These are phyloP conservation scores for Trissolcus japonicus DNA, from an alignment of 2,888 invertebrate genomes.

Conservation along the genomic window DNA sequence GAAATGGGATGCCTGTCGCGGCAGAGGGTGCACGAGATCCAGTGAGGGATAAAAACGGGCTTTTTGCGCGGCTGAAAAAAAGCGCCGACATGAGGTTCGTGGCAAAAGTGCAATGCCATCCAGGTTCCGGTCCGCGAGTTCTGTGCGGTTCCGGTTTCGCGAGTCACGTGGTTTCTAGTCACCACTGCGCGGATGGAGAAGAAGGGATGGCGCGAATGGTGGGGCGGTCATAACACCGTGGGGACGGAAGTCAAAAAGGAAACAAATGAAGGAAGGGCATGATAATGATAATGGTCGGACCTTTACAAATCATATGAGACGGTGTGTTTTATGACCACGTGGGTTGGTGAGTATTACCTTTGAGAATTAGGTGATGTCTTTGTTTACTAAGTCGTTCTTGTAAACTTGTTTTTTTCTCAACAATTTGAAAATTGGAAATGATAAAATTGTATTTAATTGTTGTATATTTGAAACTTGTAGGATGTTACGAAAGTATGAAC, in stretches of 20 bases:
- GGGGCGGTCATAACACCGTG: constrained; percentile 30
- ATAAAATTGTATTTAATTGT: no score
- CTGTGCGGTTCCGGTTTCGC: constrained; percentile 66
- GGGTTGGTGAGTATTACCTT: constrained; percentile 43
- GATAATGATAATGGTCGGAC: constrained; percentile 31
- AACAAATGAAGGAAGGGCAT: constrained; percentile 30
- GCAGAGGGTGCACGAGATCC: neutral
- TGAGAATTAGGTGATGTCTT: neutral
- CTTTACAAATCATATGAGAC: constrained; percentile 39
- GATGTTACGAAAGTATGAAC: no score
- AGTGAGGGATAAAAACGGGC: constrained; percentile 28
- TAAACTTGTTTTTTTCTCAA: no score
- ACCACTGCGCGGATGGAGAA: constrained; percentile 33
- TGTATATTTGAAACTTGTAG: no score
- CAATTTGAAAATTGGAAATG: no score
- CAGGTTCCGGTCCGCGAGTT: constrained; percentile 61
- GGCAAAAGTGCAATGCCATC: constrained; percentile 45
- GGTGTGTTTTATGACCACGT: constrained; percentile 48
- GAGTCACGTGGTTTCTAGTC: constrained; percentile 64
- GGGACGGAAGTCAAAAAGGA: constrained; percentile 44
- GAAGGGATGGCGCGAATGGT: constrained; percentile 35
- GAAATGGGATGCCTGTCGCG: constrained; percentile 12
- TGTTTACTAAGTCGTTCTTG: no score
- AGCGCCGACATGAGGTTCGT: constrained; percentile 46
- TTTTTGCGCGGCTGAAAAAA: constrained; percentile 34